Percentiles rank a stretch among this genome's conserved stretches.
phyloP scores from a whole-genome alignment of 2,888 invertebrate genomes.

The Perithous albicinctus region DNA sequence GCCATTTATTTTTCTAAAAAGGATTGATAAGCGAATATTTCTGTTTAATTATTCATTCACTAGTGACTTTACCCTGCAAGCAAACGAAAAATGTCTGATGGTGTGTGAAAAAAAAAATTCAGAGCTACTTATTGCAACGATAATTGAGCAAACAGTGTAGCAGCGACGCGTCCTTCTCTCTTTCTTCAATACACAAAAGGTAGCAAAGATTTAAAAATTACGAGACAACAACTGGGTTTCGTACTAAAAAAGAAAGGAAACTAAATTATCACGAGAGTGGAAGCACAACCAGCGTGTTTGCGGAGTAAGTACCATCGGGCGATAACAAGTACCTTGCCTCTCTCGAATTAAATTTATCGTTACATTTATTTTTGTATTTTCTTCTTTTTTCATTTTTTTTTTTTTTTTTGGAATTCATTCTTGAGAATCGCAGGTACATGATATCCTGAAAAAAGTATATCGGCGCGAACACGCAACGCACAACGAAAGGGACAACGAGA shows the following conservation, averaged over 20 bases:
- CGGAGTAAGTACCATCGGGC: slow-evolving; percentile 64
- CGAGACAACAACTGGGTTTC: slow-evolving; percentile 55
- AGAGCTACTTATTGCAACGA: background rate
- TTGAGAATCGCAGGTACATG: slow-evolving; percentile 69
- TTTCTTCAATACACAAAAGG: slow-evolving; percentile 40
- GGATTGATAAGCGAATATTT: no score
- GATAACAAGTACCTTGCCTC: slow-evolving; percentile 62
- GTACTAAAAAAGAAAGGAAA: slow-evolving; percentile 29
- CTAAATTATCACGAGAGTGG: slow-evolving; percentile 60
- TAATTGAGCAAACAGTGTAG: slow-evolving; percentile 39
- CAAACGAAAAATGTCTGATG: slow-evolving; percentile 5
- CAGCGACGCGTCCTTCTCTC: slow-evolving; percentile 26
- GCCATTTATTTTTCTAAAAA: no score
- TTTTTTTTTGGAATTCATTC: slow-evolving; percentile 2
- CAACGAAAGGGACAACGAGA: slow-evolving; percentile 66
- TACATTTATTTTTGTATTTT: background rate
- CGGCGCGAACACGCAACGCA: slow-evolving; percentile 59
- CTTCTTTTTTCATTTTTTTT: background rate
- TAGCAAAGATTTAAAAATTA: slow-evolving; percentile 38
- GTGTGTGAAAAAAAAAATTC: background rate
- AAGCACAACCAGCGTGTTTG: slow-evolving; percentile 70
- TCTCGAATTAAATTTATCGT: slow-evolving; percentile 34
- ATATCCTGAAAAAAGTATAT: slow-evolving; percentile 51
- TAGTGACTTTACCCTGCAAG: background rate
- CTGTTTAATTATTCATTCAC: no score